Evolutionary conservation across 2,888 invertebrate genomes (phyloP), one percentile per base, ranked within the genome.

Genomic region (Patella caerulea): DNA sequence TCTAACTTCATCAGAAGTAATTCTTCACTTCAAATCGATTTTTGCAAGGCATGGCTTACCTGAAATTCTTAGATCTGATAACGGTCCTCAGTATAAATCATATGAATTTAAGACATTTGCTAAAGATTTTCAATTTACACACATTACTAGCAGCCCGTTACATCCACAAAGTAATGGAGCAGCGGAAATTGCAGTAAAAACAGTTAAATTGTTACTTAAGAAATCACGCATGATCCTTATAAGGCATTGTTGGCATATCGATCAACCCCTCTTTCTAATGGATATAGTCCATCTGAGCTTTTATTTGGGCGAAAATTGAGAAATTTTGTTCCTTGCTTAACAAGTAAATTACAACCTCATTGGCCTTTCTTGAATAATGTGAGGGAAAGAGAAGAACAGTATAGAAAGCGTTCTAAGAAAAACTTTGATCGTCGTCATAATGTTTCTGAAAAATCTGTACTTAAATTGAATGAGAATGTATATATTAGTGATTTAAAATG

Each of bases 261-360:
- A n/a, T 12, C 73, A 77, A 69, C 52, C 12, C 73, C 77, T 9
- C 71, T 77, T 1, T 74, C 74, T 56, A 53, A 74, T 52, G 73
- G 75, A 17, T 56, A 56, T 12, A 72, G 73, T 34, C 77, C 76
- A 59, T n/a, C 65, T 72, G 76, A 76, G 45, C 55, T 77, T 3
- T 55, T 79, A 19, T 76, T 77, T 59, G 72, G 79, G 12, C 65
- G 74, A 69, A 79, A 54, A 56, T 56, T 73, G 24, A 74, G 72
- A 72, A 71, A 59, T 15, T 72, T 56, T 19, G 15, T 76, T 2
- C 77, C 69, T 11, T 15, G 45, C 1, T 17, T 45, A 3, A 69
- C 24, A 72, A 29, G 24, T n/a, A 17, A 70, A 24, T 59, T 55
- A 1, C 3, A 7, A 3, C 73, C 77, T 24, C 12, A 69, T 53